Conservation (phyloP, 2,888 invertebrate genomes). For the Drosophila aldrichi region DNA sequence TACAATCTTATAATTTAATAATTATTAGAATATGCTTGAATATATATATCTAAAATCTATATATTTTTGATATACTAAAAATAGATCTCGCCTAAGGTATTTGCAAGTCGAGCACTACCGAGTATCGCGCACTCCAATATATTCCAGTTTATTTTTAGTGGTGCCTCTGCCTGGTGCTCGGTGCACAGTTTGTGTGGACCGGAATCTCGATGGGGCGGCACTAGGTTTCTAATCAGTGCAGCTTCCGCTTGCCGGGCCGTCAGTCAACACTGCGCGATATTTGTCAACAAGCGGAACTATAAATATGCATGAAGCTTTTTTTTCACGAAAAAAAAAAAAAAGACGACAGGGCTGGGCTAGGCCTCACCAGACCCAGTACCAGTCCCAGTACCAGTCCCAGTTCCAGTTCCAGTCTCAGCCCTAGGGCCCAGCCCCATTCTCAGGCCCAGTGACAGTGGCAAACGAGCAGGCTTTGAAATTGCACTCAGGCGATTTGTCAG, state of each 20-base stretch:
- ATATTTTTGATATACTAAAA: too few relatives aligned
- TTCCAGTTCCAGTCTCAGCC: too few relatives aligned
- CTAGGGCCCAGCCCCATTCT: neutral
- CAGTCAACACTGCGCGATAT: conserved; percentile 72
- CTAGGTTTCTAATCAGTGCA: conserved; percentile 82
- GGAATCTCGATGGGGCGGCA: conserved; percentile 58
- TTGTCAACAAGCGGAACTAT: conserved; percentile 83
- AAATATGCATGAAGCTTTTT: conserved; percentile 77
- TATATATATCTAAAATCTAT: too few relatives aligned
- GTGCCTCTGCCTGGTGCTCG: neutral
- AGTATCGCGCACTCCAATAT: neutral
- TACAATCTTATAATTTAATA: too few relatives aligned
- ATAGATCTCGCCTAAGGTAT: neutral
- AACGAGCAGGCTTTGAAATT: conserved; percentile 59
- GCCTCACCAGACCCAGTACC: too few relatives aligned
- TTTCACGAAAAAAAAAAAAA: conserved; percentile 7
- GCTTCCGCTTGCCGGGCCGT: conserved; percentile 73
- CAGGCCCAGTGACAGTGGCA: conserved; percentile 8
- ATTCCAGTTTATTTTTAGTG: conserved; percentile 5
- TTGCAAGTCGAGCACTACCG: neutral
- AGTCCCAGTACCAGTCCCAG: too few relatives aligned
- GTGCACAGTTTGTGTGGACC: conserved; percentile 23
- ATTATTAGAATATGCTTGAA: too few relatives aligned
- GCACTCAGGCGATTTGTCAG: conserved; percentile 49
- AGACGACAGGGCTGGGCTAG: neutral